Base-by-base conservation (phyloP, 64 coral and sea anemone genomes). In the Actinia tenebrosa region DNA sequence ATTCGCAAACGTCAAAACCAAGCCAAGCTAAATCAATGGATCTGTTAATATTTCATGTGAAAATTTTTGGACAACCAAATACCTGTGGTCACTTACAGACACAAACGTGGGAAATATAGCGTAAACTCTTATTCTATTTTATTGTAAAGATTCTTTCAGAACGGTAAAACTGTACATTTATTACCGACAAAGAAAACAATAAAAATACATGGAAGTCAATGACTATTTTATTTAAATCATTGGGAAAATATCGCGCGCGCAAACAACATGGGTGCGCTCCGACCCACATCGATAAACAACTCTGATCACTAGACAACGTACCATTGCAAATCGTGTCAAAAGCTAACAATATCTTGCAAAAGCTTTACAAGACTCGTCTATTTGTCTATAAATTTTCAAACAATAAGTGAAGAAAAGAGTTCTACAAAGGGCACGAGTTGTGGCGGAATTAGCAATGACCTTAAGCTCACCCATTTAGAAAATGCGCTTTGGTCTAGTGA, bases 261-360 rank as follows among this genome's bases (percentile, higher is more conserved):
- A n/a, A 66, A n/a, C 19, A 9, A 5, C 6, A 66, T n/a, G 22
- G 22, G 56, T 5, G 63, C 63, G 15, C 63, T 66, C 10, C n/a
- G 10, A 66, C 5, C 63, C 22, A 23, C 22, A 66, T 66, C 25
- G 30, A 37, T 37, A 37, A 30, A 15, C 47, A n/a, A 42, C 25
- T 26, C 13, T 30, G 10, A 30, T 10, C 23, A 30, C 69, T n/a
- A 4, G 7, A 15, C 69, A 43, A 75, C 27, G 25, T 50, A 42
- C 27, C 69, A 75, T 75, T 13, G 69, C 69, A 75, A 75, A 75
- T 75, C 69, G 27, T 25, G 69, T 75, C 69, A 75, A 75, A 75
- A 75, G 25, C 69, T 75, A 30, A 75, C 69, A 75, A 75, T 42
- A 75, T 75, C 19, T 66, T n/a, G n/a, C 63, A 75, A 75, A 11